Base-by-base conservation (phyloP, 2,888 invertebrate genomes). In the Agriopis marginaria region DNA sequence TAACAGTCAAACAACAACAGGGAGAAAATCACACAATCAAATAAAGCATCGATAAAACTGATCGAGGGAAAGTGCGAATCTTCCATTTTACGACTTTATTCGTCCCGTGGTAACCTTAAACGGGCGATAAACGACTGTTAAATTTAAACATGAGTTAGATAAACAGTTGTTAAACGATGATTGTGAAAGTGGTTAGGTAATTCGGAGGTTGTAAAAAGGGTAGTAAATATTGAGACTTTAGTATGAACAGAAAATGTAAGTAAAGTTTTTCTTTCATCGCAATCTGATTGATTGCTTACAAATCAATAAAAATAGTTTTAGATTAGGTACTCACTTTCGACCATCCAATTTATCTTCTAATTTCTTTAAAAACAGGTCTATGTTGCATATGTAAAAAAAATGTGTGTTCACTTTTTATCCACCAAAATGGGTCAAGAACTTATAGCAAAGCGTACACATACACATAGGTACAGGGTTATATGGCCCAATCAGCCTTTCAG, bases 31-130 rank as follows among this genome's bases (percentile, higher is more conserved):
- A 66, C 40, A 63, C 60, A 63, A 63, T 66, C 70, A 69, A 74
- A 72, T 74, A 72, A 70, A 72, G 11, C 63, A 62, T 58, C 72
- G 45, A 68, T 74, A 72, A 74, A 74, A 10, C 55, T 61, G 58
- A 70, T 66, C 49, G 67, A 70, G 65, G 17, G 74, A 72, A 75
- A 72, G 72, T 61, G 45, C 44, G 54, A 66, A 66, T 63, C 59
- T 63, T 42, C 32, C 50, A 49, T 71, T 72, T 75, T 72, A 72
- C 67, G 72, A 72, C 66, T 45, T 53, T 4, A 71, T 69, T 71
- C 68, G 54, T 66, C 56, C 64, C 50, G 56, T 45, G 66, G 67
- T 69, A 67, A 71, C 59, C 66, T 60, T 63, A 61, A 63, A 71
- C 63, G 50, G 63, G 44, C 68, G n/a, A 56, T 71, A 68, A 72